Evolutionary conservation across 2,888 invertebrate genomes (phyloP).

Genomic region (Dryomyza anilis): DNA sequence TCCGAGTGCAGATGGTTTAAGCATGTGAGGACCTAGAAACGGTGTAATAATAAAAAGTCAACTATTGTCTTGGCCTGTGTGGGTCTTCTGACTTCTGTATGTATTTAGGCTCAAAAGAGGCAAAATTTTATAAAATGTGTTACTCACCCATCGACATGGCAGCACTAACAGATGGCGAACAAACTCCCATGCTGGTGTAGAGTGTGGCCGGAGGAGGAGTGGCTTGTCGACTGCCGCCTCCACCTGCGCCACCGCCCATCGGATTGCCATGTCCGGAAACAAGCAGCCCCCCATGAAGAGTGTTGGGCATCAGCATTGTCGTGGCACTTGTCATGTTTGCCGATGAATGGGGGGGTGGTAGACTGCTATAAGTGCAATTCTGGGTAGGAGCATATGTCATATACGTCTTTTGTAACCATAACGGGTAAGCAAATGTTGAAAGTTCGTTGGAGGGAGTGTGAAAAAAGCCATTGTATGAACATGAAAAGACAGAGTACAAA

Average conservation of each 20-base stretch:
- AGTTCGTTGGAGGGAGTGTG: not conserved
- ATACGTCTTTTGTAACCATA: slow-evolving; percentile 44
- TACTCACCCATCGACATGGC: slow-evolving; percentile 54
- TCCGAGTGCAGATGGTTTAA: slow-evolving; percentile 47
- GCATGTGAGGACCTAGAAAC: slow-evolving; percentile 54
- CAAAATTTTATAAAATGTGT: no score
- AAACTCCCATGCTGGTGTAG: slow-evolving; percentile 51
- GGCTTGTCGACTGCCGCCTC: slow-evolving; percentile 41
- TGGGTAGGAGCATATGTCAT: slow-evolving; percentile 59
- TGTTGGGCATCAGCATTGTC: slow-evolving; percentile 55
- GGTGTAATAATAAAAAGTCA: not conserved
- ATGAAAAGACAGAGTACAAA: slow-evolving; percentile 40
- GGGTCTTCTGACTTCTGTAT: not conserved
- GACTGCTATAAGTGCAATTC: slow-evolving; percentile 52
- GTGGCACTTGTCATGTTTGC: slow-evolving; percentile 45
- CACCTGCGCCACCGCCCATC: slow-evolving; percentile 31
- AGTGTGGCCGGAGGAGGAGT: slow-evolving; percentile 50
- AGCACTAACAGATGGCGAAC: slow-evolving; percentile 48
- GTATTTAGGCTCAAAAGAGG: not conserved
- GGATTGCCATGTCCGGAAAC: slow-evolving; percentile 33
- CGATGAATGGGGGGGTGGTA: slow-evolving; percentile 47
- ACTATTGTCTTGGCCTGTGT: no score
- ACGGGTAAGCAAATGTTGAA: no score
- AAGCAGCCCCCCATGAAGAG: slow-evolving; percentile 46
- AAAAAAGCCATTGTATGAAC: slow-evolving; percentile 26